Base-by-base conservation (phyloP, 1,140 invertebrate genomes). In the Bemisia tabaci region DNA sequence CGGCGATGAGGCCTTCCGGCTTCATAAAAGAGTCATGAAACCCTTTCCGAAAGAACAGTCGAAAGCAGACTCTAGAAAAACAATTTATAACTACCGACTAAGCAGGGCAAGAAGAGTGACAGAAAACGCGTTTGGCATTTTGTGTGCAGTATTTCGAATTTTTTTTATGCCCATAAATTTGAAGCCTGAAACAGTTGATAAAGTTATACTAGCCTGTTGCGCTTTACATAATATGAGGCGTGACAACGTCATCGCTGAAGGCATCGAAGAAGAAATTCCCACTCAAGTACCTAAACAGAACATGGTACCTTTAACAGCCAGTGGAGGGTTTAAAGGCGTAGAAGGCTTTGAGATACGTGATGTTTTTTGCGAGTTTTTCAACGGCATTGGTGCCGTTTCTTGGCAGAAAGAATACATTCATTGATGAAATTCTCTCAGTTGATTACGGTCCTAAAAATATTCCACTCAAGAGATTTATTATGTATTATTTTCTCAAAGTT, bases 71-170 rank as follows among this genome's bases (percentile, higher is more conserved):
- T 74, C 60, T 2, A 33, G 27, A 58, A 66, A 67, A 63, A 12
- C 71, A 66, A 71, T 75, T 58, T 79, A 74, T 69, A 79, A 81
- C 66, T 79, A 77, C 66, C 70, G 78, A 68, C 62, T 78, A 26
- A 75, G 72, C 17, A 68, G 75, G 60, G 76, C 74, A 33, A 65
- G 76, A 65, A 69, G 74, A 62, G 72, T 73, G 11, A 71, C 76
- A 12, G 77, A 80, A 70, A 78, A 79, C 72, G 73, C 74, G n/a
- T 79, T 79, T 71, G 77, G 77, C 2, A 75, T 79, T 66, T 60
- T 71, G 48, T 60, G 64, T 22, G 48, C 61, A 65, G 62, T 70
- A 21, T 69, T 70, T 60, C 58, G 62, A 60, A 69, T 70, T 27
- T 69, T 67, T 62, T 23, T 63, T 22, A 64, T 39, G 24, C 62